These are phyloP conservation scores for Alectura lathami DNA, from an alignment of 2,113 vertebrate species.

Conservation along the genomic window DNA sequence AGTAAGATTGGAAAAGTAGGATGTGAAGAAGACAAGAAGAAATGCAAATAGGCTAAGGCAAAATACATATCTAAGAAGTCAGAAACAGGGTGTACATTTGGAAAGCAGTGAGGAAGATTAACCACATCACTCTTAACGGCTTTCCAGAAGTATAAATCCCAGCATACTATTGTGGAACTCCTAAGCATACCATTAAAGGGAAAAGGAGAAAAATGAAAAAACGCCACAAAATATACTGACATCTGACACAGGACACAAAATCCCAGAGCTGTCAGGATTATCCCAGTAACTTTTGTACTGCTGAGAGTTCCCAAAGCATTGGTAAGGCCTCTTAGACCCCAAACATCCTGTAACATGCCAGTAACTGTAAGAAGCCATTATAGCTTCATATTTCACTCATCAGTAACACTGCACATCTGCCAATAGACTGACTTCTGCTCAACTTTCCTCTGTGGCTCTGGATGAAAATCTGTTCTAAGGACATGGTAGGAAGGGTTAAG, in stretches of 20 bases:
- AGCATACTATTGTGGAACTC: slow-evolving; percentile 22
- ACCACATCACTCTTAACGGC: background rate
- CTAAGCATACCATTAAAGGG: background rate
- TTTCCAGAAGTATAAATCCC: slow-evolving; percentile 13
- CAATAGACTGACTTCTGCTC: background rate
- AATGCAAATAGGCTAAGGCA: background rate
- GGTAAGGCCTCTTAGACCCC: background rate
- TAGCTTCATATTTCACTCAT: background rate
- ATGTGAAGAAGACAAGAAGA: background rate
- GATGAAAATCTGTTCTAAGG: background rate
- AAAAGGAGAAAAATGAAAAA: background rate
- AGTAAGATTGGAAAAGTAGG: background rate
- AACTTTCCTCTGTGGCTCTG: background rate
- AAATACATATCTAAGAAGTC: background rate
- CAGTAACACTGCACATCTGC: background rate
- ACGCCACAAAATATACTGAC: background rate
- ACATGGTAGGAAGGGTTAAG: background rate
- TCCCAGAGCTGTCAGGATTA: slow-evolving; percentile 30
- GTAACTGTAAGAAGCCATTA: background rate
- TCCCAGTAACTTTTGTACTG: background rate
- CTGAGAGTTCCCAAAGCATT: background rate
- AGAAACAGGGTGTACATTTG: background rate
- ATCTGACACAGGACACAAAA: slow-evolving; percentile 20
- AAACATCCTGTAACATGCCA: background rate
- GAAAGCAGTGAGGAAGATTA: slow-evolving; percentile 11